These are phyloP conservation scores for Amblyjoppa fuscipennis DNA, from an alignment of 2,888 invertebrate species.

Conservation along the genomic window DNA sequence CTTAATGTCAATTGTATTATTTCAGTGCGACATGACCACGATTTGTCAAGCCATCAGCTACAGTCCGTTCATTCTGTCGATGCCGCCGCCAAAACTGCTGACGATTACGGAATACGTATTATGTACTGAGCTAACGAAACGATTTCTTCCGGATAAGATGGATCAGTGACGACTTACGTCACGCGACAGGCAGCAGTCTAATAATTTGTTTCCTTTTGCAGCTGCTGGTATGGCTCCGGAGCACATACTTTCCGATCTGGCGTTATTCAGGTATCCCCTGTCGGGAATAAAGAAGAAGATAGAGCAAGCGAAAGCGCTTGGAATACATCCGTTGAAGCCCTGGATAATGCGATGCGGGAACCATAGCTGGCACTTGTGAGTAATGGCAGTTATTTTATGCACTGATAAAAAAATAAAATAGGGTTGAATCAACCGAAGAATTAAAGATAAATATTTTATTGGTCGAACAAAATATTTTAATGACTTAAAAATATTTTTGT, in stretches of 20 bases:
- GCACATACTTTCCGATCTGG: slow-evolving; percentile 44
- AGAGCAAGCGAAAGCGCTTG: not conserved
- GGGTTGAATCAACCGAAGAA: too few relatives aligned
- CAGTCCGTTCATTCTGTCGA: slow-evolving; percentile 4
- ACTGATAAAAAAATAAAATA: too few relatives aligned
- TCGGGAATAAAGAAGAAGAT: slow-evolving; percentile 13
- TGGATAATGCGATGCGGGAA: slow-evolving; percentile 63
- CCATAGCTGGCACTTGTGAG: slow-evolving; percentile 34
- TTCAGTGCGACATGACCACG: slow-evolving; percentile 31
- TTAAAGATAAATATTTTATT: too few relatives aligned
- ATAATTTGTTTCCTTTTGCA: slow-evolving; percentile 12
- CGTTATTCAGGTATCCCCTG: slow-evolving; percentile 22
- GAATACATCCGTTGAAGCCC: slow-evolving; percentile 43
- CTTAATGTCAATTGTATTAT: slow-evolving; percentile 12
- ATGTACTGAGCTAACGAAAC: slow-evolving; percentile 37
- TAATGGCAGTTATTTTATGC: not conserved
- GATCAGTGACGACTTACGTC: not conserved
- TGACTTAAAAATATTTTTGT: too few relatives aligned
- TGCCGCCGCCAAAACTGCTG: slow-evolving; percentile 42
- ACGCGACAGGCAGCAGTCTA: not conserved
- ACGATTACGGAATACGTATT: slow-evolving; percentile 55
- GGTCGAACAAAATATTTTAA: too few relatives aligned
- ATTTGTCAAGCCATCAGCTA: slow-evolving; percentile 40
- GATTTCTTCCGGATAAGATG: not conserved
- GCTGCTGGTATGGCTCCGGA: slow-evolving; percentile 36